Percentiles rank a stretch among this genome's conserved stretches.
Conservation (phyloP, 2,888 invertebrate species). For the Meteorus cinctellus region DNA sequence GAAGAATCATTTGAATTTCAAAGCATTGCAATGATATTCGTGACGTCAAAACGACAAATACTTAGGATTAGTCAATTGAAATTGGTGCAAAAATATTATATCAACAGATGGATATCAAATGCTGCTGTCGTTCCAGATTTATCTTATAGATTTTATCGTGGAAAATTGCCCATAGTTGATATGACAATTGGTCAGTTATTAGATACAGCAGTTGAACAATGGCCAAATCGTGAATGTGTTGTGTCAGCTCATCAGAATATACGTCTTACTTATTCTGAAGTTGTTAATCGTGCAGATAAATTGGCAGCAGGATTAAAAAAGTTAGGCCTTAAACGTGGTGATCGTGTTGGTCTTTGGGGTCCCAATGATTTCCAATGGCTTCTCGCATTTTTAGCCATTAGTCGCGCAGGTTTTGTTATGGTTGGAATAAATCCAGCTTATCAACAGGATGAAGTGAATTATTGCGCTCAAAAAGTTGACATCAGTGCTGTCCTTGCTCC, state of each 20-base stretch:
- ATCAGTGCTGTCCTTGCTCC: conserved; percentile 81
- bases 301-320: conserved; percentile 83
- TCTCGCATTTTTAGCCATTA: conserved; percentile 80
- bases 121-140: conserved; percentile 41
- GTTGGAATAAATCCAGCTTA: conserved; percentile 87
- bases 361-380: conserved; percentile 88
- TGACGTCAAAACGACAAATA: not conserved
- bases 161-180: conserved; percentile 74
- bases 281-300: conserved; percentile 79
- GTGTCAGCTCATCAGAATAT: conserved; percentile 76
- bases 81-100: not conserved
- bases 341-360: conserved; percentile 86
- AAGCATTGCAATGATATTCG: no score
- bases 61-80: not conserved
- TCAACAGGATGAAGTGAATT: conserved; percentile 81
- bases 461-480: conserved; percentile 82
- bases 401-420: conserved; percentile 82
- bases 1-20: no score
- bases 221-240: conserved; percentile 77
- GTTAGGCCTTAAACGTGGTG: conserved; percentile 82
- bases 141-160: conserved; percentile 74
- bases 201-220: conserved; percentile 75
- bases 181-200: conserved; percentile 78
- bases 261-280: conserved; percentile 75
- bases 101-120: not conserved